Evolutionary conservation across 2,797 vertebrate genomes (phyloP), one percentile per base, ranked within the genome.

Genomic region (Chrosomus eos): DNA sequence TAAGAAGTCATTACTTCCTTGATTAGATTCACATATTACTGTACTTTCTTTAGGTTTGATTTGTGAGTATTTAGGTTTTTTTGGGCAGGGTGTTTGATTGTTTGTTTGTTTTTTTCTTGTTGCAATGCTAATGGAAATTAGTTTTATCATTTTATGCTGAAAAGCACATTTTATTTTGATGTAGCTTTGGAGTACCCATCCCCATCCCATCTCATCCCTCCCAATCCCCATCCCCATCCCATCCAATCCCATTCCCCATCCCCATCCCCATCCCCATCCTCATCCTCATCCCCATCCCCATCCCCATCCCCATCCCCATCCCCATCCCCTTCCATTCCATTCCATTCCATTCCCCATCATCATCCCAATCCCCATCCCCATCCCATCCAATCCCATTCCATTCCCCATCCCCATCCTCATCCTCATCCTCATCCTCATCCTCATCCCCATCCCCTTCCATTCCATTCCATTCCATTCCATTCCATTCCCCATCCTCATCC

Each of bases 141-240:
- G 43, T 45, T 23, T 28, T 18, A 68, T 60, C 0, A 18, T 51
- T 82, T 71, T 40, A 71, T 71, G 13, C 16, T 70, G n/a, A 79
- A 83, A 79, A 77, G 36, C 53, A 64, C 26, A 9, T 31, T n/a
- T 74, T 58, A 31, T 82, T 85, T 38, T 58, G 68, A 40, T 36
- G 71, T 26, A 9, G 62, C 64, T 75, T 72, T 51, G 31, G 31
- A 33, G 31, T 33, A 33, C 36, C 58, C 31, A 2, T 2, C 3
- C 3, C 28, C 19, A 23, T 38, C 80, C 31, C 31, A 33, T n/a
- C n/a, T n/a, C n/a, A n/a, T n/a, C n/a, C n/a, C n/a, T 38, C 36
- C 36, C 3, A 5, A n/a, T 9, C 19, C 48, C 58, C n/a, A n/a
- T 33, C 31, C 31, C 31, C 3, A n/a, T 33, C 2, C 31, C 31